phyloP scores from a whole-genome alignment of 2,797 vertebrate species.

The Morelia viridis region DNA sequence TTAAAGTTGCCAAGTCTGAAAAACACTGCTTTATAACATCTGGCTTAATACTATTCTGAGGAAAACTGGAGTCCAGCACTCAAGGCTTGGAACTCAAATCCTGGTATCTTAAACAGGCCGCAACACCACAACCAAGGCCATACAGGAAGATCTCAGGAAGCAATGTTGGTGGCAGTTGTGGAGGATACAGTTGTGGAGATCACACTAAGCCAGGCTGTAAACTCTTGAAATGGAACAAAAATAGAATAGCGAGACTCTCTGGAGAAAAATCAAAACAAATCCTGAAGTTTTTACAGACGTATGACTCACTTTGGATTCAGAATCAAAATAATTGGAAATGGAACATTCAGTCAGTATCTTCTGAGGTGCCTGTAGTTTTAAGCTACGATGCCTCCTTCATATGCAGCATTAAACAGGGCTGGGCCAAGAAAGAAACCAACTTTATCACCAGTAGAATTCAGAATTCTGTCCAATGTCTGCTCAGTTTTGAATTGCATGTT shows the following conservation, averaged over 20 bases:
- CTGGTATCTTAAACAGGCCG: neutral
- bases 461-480: neutral
- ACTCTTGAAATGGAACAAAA: neutral
- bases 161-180: neutral
- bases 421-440: neutral
- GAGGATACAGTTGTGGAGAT: neutral
- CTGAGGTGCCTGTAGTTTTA: neutral
- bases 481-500: neutral
- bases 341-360: neutral
- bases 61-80: neutral
- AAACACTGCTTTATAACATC: neutral
- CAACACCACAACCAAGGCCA: neutral
- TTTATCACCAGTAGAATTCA: neutral
- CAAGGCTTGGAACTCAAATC: neutral
- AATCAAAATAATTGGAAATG: neutral
- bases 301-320: neutral
- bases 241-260: neutral
- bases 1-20: neutral
- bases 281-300: neutral
- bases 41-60: neutral
- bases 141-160: neutral
- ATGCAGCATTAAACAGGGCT: neutral
- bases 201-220: neutral
- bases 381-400: neutral
- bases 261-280: neutral